Evolutionary conservation across 2,797 vertebrate genomes (phyloP).

Genomic region (Anniella stebbinsi): DNA sequence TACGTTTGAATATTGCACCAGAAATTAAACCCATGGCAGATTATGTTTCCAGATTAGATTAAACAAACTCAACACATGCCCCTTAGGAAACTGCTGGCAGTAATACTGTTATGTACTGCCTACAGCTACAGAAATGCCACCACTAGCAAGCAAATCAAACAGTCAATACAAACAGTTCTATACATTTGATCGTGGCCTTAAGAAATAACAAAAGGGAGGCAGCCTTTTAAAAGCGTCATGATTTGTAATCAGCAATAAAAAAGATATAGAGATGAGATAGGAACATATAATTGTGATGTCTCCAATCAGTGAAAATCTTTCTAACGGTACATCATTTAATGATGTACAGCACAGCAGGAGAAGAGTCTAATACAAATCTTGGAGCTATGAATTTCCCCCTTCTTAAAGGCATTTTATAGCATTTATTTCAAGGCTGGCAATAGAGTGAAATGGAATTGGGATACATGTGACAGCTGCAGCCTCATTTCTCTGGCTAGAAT

Average conservation of each 20-base stretch:
- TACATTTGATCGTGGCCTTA: slow-evolving; percentile 10
- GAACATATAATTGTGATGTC: slow-evolving; percentile 1
- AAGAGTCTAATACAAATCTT: neutral
- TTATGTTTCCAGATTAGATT: neutral
- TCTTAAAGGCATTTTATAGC: neutral
- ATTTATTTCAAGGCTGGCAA: neutral
- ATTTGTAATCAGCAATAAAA: neutral
- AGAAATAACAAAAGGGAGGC: neutral
- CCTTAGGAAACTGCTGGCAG: neutral
- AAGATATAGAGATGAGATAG: slow-evolving; percentile 16
- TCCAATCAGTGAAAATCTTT: slow-evolving; percentile 28
- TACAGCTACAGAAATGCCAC: neutral
- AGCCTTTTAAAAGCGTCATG: neutral
- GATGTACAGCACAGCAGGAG: slow-evolving; percentile 11
- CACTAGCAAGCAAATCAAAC: neutral
- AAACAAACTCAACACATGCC: neutral
- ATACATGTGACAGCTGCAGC: neutral
- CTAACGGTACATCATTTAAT: slow-evolving; percentile 20
- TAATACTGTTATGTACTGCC: neutral
- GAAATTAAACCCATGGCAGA: neutral
- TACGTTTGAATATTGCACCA: neutral
- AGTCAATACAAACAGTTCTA: neutral
- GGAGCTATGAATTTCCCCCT: neutral
- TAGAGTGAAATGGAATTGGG: neutral
- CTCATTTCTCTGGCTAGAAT: neutral